These are phyloP conservation scores for Heliconius hermathena DNA, from an alignment of 1,140 invertebrate species.

Conservation along the genomic window DNA sequence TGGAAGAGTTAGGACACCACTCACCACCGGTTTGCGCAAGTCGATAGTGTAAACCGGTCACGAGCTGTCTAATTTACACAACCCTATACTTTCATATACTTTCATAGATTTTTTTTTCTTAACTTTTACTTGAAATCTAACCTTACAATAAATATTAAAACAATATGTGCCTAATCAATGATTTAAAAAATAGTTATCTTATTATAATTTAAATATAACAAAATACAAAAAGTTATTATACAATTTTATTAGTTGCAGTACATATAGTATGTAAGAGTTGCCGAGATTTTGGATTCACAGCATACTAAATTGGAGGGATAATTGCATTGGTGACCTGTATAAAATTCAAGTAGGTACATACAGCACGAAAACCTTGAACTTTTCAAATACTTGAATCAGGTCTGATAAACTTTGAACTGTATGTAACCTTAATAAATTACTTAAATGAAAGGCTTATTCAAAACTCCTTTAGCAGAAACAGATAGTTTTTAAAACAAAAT, in stretches of 20 bases:
- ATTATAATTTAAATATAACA: too few relatives aligned
- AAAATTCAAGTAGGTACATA: neutral
- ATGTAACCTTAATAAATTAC: conserved; percentile 5
- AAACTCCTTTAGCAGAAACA: neutral
- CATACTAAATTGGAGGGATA: neutral
- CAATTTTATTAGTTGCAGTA: too few relatives aligned
- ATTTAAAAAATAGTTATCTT: too few relatives aligned
- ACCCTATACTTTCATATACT: conserved; percentile 24
- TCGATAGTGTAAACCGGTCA: conserved; percentile 48
- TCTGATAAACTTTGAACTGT: neutral
- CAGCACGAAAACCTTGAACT: neutral
- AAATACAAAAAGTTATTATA: too few relatives aligned
- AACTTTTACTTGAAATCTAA: neutral
- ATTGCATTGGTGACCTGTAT: neutral
- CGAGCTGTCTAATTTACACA: conserved; percentile 39
- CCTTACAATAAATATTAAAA: neutral
- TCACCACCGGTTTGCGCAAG: conserved; percentile 40
- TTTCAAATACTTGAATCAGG: neutral
- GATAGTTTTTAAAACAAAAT: too few relatives aligned
- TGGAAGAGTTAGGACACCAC: conserved; percentile 41
- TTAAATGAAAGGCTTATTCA: neutral
- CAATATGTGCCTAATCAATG: too few relatives aligned
- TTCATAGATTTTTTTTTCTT: neutral
- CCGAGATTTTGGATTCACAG: neutral
- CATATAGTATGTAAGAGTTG: too few relatives aligned